Conservation (phyloP, 2,113 vertebrate species). For the Burhinus oedicnemus region DNA sequence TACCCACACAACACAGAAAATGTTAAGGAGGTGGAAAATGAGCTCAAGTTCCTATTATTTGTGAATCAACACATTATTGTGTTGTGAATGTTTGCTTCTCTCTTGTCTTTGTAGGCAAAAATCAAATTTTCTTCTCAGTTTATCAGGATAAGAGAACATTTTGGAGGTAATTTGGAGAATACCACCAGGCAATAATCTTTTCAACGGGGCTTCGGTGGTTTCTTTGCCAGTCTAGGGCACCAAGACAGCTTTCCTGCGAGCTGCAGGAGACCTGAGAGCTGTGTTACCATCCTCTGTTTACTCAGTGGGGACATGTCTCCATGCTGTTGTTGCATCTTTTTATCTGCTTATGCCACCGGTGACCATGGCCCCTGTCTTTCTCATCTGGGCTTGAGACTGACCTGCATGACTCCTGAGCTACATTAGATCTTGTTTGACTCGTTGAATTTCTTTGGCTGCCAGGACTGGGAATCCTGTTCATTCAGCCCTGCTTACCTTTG, state of each 20-base stretch:
- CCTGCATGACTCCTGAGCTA: neutral
- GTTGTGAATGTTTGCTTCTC: neutral
- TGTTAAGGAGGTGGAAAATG: slow-evolving; percentile 47
- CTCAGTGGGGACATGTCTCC: neutral
- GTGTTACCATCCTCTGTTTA: neutral
- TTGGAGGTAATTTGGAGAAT: neutral
- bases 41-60: slow-evolving; percentile 17
- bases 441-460: neutral
- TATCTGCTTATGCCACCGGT: neutral
- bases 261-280: neutral
- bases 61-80: neutral
- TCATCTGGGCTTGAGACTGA: neutral
- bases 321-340: neutral
- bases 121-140: neutral
- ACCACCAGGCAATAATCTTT: neutral
- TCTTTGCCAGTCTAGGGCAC: neutral
- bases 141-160: neutral
- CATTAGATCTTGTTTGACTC: neutral
- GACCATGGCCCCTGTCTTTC: neutral
- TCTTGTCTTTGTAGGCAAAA: neutral
- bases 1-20: slow-evolving; percentile 14
- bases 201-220: neutral
- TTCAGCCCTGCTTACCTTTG: neutral
- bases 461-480: neutral
- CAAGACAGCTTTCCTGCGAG: neutral